Base-by-base conservation (phyloP, 2,113 vertebrate species). In the Ictalurus furcatus region DNA sequence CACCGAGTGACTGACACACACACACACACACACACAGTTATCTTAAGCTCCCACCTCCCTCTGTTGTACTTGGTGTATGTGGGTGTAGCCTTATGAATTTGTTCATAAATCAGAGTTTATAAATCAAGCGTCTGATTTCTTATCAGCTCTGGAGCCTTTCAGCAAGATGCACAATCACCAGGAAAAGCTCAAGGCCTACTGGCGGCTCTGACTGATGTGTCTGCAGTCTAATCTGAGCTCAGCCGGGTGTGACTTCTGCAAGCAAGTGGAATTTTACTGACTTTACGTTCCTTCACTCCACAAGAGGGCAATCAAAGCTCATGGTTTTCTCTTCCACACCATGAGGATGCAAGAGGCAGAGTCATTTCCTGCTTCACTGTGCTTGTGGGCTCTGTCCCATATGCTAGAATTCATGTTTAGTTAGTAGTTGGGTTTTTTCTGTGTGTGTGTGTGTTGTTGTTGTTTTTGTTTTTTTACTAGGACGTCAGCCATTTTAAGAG, bases 201-300 rank as follows among this genome's bases (percentile, higher is more conserved):
- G 30, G n/a, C 7, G 19, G 63, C 61, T 54, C 30, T 82, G 78
- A 82, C 87, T 88, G 83, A 73, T 69, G 67, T 88, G 87, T 58
- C 87, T 83, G 83, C 88, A 78, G 65, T 85, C 83, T 67, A 85
- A 67, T 85, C 78, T 71, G 13, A 71, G 59, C 28, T 85, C 54
- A 54, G 37, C n/a, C 73, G 25, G 61, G n/a, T 89, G 73, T 85
- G 73, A 63, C 56, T 83, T 79, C 48, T n/a, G 52, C n/a, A 56
- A 61, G 48, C 30, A 63, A 82, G 86, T 88, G 86, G 90, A 88
- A 89, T 88, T 88, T 74, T 90, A 88, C 85, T 89, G 74, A 80
- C 28, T 28, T 80, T 61, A 17, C 28, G 13, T 44, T 85, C 59
- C 11, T 40, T 83, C 28, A 5, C 30, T 14, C 28, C 86, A 88